Conservation (phyloP, 2,113 vertebrate species). For the Athene noctua region DNA sequence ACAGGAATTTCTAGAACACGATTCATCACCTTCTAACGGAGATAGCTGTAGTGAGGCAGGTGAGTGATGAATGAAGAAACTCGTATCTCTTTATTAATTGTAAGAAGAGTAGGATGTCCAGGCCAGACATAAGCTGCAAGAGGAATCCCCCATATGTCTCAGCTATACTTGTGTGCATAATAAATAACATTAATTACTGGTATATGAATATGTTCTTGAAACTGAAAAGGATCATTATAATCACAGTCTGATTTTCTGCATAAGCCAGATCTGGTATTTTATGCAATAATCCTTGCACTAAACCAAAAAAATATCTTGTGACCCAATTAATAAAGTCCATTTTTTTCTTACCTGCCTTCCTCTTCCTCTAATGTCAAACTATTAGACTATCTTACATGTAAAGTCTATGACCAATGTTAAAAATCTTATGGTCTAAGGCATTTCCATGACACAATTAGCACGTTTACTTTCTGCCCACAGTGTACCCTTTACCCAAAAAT, state of each 20-base stretch:
- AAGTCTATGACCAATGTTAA: neutral
- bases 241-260: neutral
- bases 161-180: neutral
- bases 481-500: neutral
- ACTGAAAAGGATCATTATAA: neutral
- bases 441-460: neutral
- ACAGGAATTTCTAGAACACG: neutral
- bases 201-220: neutral
- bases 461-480: neutral
- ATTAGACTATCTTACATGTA: neutral
- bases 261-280: neutral
- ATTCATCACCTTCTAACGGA: neutral
- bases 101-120: neutral
- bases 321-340: neutral
- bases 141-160: neutral
- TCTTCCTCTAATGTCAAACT: neutral
- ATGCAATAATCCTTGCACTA: neutral
- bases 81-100: neutral
- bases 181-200: neutral
- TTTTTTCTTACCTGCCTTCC: neutral
- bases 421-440: neutral
- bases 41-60: neutral
- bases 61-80: neutral
- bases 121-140: neutral
- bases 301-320: neutral